Conservation (phyloP, 2,797 vertebrate species). For the Telmatherina bonti region DNA sequence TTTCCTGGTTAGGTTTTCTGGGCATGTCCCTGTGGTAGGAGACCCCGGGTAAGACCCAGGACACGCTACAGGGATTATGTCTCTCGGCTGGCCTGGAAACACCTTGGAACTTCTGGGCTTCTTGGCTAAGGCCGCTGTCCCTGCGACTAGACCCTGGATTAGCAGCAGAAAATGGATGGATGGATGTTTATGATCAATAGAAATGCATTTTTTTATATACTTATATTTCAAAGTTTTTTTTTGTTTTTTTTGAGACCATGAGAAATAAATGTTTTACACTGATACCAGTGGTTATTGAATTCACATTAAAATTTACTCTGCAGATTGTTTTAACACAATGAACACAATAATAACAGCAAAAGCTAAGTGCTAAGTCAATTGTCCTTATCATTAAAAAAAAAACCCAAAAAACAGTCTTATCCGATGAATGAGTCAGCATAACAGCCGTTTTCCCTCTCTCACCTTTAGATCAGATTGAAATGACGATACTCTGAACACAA, state of each 20-base stretch:
- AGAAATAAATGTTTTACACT: too few species aligned
- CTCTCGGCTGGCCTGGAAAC: too few species aligned
- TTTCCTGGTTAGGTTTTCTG: too few species aligned
- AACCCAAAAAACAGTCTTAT: slow-evolving; percentile 8
- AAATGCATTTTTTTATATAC: too few species aligned
- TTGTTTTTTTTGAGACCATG: not conserved
- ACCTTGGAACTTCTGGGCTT: too few species aligned
- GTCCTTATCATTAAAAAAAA: slow-evolving; percentile 16
- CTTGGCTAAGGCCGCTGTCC: too few species aligned
- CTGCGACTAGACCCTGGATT: too few species aligned
- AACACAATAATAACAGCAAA: not conserved
- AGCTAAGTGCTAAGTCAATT: not conserved
- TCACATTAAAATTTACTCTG: not conserved
- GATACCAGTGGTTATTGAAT: not conserved
- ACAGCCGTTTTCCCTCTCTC: slow-evolving; percentile 32
- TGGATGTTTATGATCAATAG: too few species aligned
- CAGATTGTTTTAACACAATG: not conserved
- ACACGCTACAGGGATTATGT: too few species aligned
- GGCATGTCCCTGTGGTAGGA: too few species aligned
- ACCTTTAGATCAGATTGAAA: slow-evolving; percentile 67
- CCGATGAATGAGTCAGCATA: slow-evolving; percentile 57
- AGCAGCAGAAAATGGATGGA: too few species aligned
- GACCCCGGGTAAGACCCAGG: too few species aligned
- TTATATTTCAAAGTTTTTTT: not conserved
- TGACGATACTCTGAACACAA: slow-evolving; percentile 49